Conservation (phyloP, 2,113 vertebrate species). For the Phocoena sinus region DNA sequence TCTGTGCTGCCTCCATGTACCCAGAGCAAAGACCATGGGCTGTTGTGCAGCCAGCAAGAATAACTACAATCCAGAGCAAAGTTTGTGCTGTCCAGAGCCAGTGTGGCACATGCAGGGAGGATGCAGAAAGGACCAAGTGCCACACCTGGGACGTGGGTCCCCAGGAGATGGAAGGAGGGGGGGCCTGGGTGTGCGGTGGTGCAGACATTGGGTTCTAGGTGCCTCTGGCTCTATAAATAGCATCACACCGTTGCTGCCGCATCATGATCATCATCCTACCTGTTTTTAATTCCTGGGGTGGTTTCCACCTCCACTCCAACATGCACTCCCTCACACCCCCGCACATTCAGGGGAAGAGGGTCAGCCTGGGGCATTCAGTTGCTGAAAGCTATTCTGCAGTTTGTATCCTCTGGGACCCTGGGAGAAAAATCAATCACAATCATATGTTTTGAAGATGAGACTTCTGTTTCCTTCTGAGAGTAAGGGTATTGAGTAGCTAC, state of each 20-base stretch:
- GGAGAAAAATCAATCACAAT: slow-evolving; percentile 30
- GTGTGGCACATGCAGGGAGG: fast-evolving
- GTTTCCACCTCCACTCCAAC: neutral
- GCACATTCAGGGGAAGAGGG: neutral
- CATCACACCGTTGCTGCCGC: fast-evolving
- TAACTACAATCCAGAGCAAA: fast-evolving
- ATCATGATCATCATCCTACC: fast-evolving
- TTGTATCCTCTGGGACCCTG: neutral
- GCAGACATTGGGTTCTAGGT: neutral
- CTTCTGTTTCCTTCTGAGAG: neutral
- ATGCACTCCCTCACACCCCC: fast-evolving
- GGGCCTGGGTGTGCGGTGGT: neutral
- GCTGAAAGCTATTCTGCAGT: neutral
- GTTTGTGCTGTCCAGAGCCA: fast-evolving
- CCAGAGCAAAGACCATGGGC: neutral
- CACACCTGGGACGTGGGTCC: no score
- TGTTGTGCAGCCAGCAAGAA: neutral
- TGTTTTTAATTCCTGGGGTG: neutral
- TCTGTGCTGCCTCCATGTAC: fast-evolving
- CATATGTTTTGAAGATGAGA: slow-evolving; percentile 3
- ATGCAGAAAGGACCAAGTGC: fast-evolving
- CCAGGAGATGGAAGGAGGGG: fast-evolving
- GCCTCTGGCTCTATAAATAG: neutral
- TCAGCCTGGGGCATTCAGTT: neutral
- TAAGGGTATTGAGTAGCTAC: neutral